phyloP scores from a whole-genome alignment of 2,113 vertebrate species.

The Okapia johnstoni region DNA sequence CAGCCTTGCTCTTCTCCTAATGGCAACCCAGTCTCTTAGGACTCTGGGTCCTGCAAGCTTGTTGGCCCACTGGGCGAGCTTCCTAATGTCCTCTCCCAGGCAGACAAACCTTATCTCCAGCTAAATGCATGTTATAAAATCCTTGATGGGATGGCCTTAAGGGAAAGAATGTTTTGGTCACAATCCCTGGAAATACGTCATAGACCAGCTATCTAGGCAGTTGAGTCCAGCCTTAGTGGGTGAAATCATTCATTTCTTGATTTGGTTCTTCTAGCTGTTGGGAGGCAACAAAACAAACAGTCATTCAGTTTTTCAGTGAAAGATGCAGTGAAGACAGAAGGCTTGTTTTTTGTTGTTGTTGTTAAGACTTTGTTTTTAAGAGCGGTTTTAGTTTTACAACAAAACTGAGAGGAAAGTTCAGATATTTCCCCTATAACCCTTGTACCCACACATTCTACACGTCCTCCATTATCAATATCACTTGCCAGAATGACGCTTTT shows the following conservation, averaged over 20 bases:
- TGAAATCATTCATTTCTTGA: background rate
- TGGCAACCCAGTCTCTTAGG: background rate
- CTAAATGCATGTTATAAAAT: background rate
- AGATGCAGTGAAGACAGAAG: background rate
- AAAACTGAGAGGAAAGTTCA: background rate
- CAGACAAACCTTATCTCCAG: background rate
- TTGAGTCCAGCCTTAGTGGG: background rate
- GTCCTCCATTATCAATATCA: background rate
- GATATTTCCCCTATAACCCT: background rate
- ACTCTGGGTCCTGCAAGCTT: background rate
- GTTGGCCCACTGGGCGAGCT: background rate
- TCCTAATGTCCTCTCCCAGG: background rate
- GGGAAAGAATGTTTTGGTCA: background rate
- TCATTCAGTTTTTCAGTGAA: background rate
- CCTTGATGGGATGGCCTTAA: background rate
- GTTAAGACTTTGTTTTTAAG: background rate
- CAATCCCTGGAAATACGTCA: background rate
- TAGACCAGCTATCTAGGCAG: background rate
- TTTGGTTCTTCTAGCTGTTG: background rate
- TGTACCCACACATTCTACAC: background rate
- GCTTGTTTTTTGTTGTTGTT: background rate
- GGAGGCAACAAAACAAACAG: background rate
- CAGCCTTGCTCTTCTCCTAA: background rate
- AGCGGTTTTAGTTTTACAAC: background rate
- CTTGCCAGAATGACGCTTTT: background rate